Base-by-base conservation (phyloP, 1,140 invertebrate genomes). In the Drosophila tsacasi region DNA sequence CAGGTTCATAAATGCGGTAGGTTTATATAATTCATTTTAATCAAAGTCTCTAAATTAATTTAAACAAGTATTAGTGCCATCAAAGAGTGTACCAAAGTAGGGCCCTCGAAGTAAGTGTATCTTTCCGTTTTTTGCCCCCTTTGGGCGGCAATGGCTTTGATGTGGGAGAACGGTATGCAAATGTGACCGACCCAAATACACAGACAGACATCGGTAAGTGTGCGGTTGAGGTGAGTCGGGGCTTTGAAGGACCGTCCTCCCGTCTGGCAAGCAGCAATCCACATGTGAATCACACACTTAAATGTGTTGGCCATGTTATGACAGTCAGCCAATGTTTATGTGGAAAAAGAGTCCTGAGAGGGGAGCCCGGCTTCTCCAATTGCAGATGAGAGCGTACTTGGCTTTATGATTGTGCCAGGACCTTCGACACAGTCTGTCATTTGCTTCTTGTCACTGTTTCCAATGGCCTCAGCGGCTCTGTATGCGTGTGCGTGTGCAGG, bases 231-330 rank as follows among this genome's bases (percentile, higher is more conserved):
- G 63, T 52, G 25, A 67, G 21, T 23, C 17, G 27, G 13, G 17
- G 17, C 66, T 35, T 30, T 40, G 44, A 68, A 40, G 25, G 23
- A 39, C 25, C 21, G 19, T 30, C 32, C 15, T 66, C 25, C 13
- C 12, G 63, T 32, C 35, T 40, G 62, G 17, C 63, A 69, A 79
- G 54, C 76, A 49, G 57, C 67, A 64, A 81, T 46, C 62, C 63
- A 67, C 60, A 67, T 84, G 78, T 83, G 66, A 76, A 83, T 83
- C 71, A 81, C 66, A 85, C 72, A 40, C 69, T 68, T 59, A 49
- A 71, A 71, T 71, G 25, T 59, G 69, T 49, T 77, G 67, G 60
- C 27, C 65, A 68, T 79, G 76, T 82, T 86, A 72, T 83, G 61
- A 27, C 39, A 52, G 67, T 54, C 61, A 79, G 54, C 61, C 60